phyloP scores from a whole-genome alignment of 2,888 invertebrate genomes.

The Pinctada fucata region DNA sequence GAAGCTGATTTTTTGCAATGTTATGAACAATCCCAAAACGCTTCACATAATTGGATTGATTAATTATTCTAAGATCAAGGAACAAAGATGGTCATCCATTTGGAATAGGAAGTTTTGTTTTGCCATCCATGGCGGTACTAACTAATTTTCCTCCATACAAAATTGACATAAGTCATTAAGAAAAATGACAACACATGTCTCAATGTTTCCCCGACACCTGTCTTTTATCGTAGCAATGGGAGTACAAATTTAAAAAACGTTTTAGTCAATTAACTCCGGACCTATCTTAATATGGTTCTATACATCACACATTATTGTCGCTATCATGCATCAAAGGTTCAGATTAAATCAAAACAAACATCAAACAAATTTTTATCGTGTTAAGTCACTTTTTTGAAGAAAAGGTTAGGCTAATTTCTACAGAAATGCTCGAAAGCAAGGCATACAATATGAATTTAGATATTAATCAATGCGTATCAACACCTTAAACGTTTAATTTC shows the following conservation, averaged over 20 bases:
- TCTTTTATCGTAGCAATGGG: slow-evolving; percentile 4
- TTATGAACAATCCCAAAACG: too few species aligned
- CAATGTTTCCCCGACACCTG: background rate
- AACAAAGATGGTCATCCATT: too few species aligned
- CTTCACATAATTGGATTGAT: too few species aligned
- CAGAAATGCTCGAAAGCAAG: background rate
- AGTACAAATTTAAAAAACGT: slow-evolving; percentile 13
- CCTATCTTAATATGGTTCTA: slow-evolving; percentile 14
- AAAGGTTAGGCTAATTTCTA: slow-evolving; percentile 17
- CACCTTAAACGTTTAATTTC: slow-evolving; percentile 32
- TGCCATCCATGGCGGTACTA: too few species aligned
- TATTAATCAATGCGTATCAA: slow-evolving; percentile 25
- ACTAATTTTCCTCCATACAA: too few species aligned
- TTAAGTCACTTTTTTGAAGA: slow-evolving; percentile 27
- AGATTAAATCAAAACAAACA: slow-evolving; percentile 23
- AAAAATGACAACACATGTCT: too few species aligned
- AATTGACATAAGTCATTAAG: too few species aligned
- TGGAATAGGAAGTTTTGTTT: too few species aligned
- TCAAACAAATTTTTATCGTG: slow-evolving; percentile 25
- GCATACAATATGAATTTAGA: slow-evolving; percentile 16
- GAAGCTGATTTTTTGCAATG: too few species aligned
- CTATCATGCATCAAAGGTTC: slow-evolving; percentile 1
- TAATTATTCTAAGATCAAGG: too few species aligned
- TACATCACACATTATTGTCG: slow-evolving; percentile 16
- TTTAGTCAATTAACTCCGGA: slow-evolving; percentile 24